Base-by-base conservation (phyloP, 2,113 vertebrate species). In the Datnioides undecimradiatus region DNA sequence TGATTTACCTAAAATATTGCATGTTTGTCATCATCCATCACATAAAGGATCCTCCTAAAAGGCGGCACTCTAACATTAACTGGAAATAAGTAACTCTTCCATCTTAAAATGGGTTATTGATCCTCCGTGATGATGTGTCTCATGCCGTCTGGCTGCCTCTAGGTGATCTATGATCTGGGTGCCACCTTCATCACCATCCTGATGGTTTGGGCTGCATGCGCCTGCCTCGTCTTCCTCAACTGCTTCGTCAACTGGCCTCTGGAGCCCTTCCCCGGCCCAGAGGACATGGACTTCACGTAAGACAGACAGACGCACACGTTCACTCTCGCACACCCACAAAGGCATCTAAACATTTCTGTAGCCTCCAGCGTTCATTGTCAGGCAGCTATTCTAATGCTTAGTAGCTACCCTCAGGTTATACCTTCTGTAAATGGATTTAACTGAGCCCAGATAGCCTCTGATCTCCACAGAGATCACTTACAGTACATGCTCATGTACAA, bases 241-340 rank as follows among this genome's bases (percentile, higher is more conserved):
- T 99, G 98, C 89, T 99, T 99, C 94, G 90, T 98, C 87, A 99
- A 99, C 87, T 99, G 98, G 98, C 98, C 98, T 0, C 94, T 99
- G 75, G 98, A 99, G 67, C 98, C 98, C 2, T 99, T 99, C 90
- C 98, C 98, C 0, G 97, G 98, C 46, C 98, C 98, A 0, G 98
- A 99, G 87, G 98, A 99, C 92, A 99, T 99, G 98, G 98, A 99
- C 91, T 99, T 96, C 84, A 95, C 97, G 98, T 99, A 95, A 95
- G 97, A 94, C 36, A 23, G 43, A 67, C 8, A 43, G 16, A 27
- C 65, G 29, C 29, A n/a, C n/a, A n/a, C n/a, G n/a, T 29, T 54
- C 55, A 16, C n/a, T 38, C 63, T 38, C 10, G 9, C 40, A 33
- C 52, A 48, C 49, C 45, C 29, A 52, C 29, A 57, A 64, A 63